Evolutionary conservation across 2,113 vertebrate species (phyloP).

Genomic region (Varanus komodoensis): DNA sequence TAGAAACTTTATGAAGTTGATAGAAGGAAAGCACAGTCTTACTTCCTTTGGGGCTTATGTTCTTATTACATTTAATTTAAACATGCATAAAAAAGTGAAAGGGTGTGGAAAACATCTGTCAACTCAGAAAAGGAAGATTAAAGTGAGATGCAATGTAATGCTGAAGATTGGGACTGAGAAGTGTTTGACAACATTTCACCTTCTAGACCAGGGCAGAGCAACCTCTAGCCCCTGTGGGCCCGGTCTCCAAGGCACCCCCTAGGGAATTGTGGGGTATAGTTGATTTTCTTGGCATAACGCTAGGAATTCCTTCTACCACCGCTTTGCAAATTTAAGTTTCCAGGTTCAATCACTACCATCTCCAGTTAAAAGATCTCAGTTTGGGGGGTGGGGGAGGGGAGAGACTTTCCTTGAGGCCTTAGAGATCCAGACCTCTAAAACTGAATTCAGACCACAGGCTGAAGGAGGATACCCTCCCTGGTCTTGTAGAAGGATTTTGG

Average conservation of each 20-base stretch:
- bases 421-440: neutral
- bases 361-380: neutral
- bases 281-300: neutral
- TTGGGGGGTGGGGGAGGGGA: neutral
- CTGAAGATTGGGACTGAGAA: neutral
- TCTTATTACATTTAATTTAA: slow-evolving; percentile 32
- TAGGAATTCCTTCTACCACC: neutral
- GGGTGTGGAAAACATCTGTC: neutral
- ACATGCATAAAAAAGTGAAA: slow-evolving; percentile 1
- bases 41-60: neutral
- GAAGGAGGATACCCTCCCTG: too few relatives aligned
- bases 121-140: neutral
- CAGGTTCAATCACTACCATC: neutral
- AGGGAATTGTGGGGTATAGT: too few relatives aligned
- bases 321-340: neutral
- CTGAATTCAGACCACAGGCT: too few relatives aligned
- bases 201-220: neutral
- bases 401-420: neutral
- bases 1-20: slow-evolving; percentile 26
- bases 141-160: neutral
- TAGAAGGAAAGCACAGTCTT: neutral
- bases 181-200: neutral
- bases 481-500: too few relatives aligned
- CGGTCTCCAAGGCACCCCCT: too few relatives aligned
- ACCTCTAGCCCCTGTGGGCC: too few relatives aligned